A percentile compares a stretch with the other conserved stretches of the same genome.
These are phyloP conservation scores for Strigamia maritima DNA, from an alignment of 2,888 invertebrate genomes.

Conservation along the genomic window DNA sequence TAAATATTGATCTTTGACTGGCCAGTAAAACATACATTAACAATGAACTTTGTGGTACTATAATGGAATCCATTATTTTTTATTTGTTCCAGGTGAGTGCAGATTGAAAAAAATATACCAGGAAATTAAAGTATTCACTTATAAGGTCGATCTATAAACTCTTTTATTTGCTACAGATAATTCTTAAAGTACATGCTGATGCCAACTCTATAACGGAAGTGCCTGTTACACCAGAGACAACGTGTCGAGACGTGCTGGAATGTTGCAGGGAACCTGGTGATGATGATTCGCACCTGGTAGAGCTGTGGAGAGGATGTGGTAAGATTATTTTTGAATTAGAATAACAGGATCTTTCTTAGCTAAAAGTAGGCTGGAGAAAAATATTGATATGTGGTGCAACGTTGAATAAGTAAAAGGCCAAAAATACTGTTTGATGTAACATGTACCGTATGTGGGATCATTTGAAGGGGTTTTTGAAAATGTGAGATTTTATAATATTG, in stretches of 20 bases:
- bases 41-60: background rate
- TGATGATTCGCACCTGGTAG: slow-evolving; percentile 45
- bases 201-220: slow-evolving; percentile 45
- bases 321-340: slow-evolving; percentile 34
- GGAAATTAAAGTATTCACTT: too few relatives aligned
- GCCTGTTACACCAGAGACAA: slow-evolving; percentile 48
- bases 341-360: too few relatives aligned
- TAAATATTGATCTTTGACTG: background rate
- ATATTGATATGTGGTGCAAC: too few relatives aligned
- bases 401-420: too few relatives aligned
- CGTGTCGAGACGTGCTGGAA: slow-evolving; percentile 47
- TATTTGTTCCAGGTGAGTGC: background rate
- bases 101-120: too few relatives aligned
- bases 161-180: slow-evolving; percentile 44
- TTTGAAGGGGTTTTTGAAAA: too few relatives aligned
- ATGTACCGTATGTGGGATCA: too few relatives aligned
- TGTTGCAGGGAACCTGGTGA: slow-evolving; percentile 48
- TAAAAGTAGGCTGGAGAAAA: too few relatives aligned
- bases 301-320: slow-evolving; percentile 46
- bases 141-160: background rate
- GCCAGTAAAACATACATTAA: background rate
- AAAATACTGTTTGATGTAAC: too few relatives aligned
- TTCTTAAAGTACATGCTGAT: slow-evolving; percentile 46
- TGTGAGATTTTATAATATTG: too few relatives aligned
- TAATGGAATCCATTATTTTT: background rate